Conservation (phyloP, 2,888 invertebrate species). For the Cephonodes hylas region DNA sequence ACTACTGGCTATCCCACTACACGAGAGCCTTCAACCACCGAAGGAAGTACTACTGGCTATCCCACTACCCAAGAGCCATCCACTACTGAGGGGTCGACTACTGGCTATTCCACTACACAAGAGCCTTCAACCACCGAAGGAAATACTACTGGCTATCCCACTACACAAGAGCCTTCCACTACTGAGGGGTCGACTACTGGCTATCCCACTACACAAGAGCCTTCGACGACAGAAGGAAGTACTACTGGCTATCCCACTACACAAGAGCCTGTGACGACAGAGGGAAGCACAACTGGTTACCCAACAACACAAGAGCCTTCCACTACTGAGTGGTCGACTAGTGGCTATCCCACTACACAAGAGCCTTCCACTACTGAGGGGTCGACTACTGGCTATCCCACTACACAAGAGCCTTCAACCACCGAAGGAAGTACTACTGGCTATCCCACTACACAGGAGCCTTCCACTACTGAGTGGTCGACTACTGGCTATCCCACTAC, state of each 20-base stretch:
- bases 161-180: neutral
- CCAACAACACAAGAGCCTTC: neutral
- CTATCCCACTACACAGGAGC: neutral
- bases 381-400: neutral
- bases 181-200: neutral
- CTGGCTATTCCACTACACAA: neutral
- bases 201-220: neutral
- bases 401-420: neutral
- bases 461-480: neutral
- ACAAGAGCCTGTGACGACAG: neutral
- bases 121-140: neutral
- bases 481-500: neutral
- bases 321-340: neutral
- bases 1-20: too few species aligned
- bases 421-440: neutral
- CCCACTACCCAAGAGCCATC: neutral
- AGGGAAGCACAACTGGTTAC: neutral
- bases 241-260: neutral
- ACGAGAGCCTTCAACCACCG: too few species aligned
- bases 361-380: neutral
- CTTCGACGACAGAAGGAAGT: neutral
- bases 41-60: too few species aligned
- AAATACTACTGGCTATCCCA: neutral
- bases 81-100: neutral
- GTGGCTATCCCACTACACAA: neutral